Conservation (phyloP, 2,113 vertebrate species). For the Agapornis roseicollis region DNA sequence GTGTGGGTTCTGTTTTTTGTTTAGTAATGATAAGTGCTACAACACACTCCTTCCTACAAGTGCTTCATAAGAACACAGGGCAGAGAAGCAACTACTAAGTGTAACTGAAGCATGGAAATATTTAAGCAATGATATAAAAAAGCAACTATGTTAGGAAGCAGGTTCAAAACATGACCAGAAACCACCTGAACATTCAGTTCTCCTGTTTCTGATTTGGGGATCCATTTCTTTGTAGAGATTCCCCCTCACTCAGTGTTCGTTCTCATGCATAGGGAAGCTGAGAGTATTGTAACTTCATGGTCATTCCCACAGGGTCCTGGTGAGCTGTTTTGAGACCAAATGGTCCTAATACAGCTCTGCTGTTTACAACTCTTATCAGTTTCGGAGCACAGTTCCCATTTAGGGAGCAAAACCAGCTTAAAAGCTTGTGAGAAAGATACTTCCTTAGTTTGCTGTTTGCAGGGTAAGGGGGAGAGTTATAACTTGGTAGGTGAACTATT, state of each 20-base stretch:
- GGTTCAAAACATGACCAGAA: background rate
- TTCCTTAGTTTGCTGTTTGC: background rate
- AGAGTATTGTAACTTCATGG: accelerated
- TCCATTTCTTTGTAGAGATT: background rate
- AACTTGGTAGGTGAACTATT: background rate
- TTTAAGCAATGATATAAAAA: background rate
- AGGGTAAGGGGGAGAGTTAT: background rate
- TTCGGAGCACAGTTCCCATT: background rate
- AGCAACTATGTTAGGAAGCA: background rate
- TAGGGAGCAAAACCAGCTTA: background rate
- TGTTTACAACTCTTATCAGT: background rate
- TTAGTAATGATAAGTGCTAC: background rate
- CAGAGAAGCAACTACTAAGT: background rate
- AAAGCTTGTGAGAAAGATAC: background rate
- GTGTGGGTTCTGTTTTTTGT: background rate
- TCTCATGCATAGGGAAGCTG: background rate
- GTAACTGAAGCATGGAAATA: background rate
- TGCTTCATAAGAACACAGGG: background rate
- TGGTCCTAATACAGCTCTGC: background rate
- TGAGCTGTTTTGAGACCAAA: background rate
- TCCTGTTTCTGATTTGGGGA: background rate
- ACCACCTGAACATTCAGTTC: background rate
- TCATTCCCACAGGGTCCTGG: background rate
- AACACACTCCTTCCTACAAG: background rate
- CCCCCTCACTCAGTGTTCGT: accelerated